phyloP scores from a whole-genome alignment of 2,797 vertebrate genomes.

The Crypturellus tataupa region DNA sequence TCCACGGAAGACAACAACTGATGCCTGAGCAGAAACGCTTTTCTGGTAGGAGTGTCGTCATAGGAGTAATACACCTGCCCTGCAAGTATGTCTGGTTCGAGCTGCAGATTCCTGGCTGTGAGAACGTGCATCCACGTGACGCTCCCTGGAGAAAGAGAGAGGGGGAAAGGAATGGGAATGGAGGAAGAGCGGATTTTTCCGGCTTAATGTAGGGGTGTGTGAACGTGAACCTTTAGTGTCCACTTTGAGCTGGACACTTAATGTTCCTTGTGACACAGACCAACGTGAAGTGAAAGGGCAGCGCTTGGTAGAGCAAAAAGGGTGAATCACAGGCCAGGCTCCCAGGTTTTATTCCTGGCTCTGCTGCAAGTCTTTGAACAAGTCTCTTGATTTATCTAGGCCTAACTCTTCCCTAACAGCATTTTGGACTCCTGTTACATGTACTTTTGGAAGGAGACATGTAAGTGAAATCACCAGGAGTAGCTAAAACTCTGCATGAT shows the following conservation, averaged over 20 bases:
- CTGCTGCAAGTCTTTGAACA: conserved; percentile 50
- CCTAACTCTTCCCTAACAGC: conserved; percentile 11
- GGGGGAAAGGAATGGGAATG: neutral
- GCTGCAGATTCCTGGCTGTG: conserved; percentile 50
- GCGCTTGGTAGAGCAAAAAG: conserved; percentile 3
- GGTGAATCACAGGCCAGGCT: conserved; percentile 37
- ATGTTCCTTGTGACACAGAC: conserved; percentile 33
- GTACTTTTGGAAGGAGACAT: neutral
- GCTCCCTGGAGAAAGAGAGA: conserved; percentile 20
- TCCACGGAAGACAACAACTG: conserved; percentile 3
- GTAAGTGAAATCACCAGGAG: neutral
- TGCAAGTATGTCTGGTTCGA: neutral
- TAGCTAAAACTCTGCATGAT: neutral
- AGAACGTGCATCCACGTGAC: conserved; percentile 65
- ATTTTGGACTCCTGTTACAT: conserved; percentile 6
- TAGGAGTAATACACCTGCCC: conserved; percentile 57
- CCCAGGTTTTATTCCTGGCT: conserved; percentile 24
- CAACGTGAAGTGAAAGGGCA: conserved; percentile 4
- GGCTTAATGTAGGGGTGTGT: neutral
- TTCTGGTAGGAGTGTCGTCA: conserved; percentile 11
- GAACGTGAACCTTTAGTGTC: conserved; percentile 21
- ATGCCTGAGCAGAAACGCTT: neutral
- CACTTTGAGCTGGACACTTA: conserved; percentile 49
- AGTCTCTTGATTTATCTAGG: conserved; percentile 51
- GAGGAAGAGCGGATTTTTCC: neutral